phyloP scores from a whole-genome alignment of 1,140 invertebrate species.

The Triops longicaudatus region DNA sequence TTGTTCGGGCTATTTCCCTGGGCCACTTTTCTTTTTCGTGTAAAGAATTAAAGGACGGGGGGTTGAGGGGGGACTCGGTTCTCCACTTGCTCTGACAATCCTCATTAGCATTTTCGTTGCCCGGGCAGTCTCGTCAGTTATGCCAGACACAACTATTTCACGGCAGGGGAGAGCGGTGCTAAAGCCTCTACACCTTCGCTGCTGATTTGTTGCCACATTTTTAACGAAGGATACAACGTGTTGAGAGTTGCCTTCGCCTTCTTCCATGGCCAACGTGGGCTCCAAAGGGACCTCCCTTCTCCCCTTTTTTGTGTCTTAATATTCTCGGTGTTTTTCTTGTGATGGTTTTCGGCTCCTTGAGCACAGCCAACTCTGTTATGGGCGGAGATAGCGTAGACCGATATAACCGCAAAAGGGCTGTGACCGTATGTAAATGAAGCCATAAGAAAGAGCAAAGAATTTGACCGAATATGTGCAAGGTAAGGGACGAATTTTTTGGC shows the following conservation, averaged over 20 bases:
- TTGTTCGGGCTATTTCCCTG: background rate
- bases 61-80: background rate
- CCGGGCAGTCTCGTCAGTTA: constrained; percentile 5
- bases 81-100: background rate
- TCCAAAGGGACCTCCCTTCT: background rate
- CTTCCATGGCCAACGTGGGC: background rate
- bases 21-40: background rate
- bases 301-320: background rate
- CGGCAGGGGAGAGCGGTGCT: constrained; percentile 4
- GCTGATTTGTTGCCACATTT: constrained; percentile 7
- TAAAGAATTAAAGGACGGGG: background rate
- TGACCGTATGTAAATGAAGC: constrained; percentile 1
- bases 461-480: background rate
- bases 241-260: background rate
- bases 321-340: background rate
- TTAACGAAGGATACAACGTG: constrained; percentile 12
- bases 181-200: background rate
- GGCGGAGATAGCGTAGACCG: background rate
- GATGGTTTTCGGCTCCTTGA: background rate
- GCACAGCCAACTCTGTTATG: background rate
- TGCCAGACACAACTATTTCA: constrained; percentile 15
- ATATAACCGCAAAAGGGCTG: constrained; percentile 1
- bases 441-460: background rate
- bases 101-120: background rate
- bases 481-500: background rate